These are phyloP conservation scores for Corythoichthys intestinalis DNA, from an alignment of 2,113 vertebrate genomes.

Conservation along the genomic window DNA sequence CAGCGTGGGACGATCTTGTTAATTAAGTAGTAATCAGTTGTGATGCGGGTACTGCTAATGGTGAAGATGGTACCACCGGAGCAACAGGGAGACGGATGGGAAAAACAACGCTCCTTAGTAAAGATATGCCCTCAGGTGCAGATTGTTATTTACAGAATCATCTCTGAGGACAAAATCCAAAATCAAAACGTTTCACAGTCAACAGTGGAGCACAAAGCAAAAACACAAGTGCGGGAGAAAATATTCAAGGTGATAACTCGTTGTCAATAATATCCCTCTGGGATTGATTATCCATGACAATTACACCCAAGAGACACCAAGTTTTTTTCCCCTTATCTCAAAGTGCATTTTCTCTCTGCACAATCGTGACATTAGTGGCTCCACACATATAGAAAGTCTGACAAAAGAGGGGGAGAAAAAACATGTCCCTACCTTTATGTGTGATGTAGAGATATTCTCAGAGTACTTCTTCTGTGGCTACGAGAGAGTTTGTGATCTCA, in stretches of 20 bases:
- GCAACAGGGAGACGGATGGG: constrained; percentile 36
- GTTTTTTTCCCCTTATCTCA: constrained; percentile 3
- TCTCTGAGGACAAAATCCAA: constrained; percentile 20
- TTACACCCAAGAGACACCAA: constrained; percentile 11
- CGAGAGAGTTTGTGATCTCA: constrained; percentile 43
- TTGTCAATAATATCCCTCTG: constrained; percentile 10
- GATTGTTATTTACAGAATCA: constrained; percentile 29
- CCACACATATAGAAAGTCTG: constrained; percentile 9
- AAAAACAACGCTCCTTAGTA: constrained; percentile 23
- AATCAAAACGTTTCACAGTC: constrained; percentile 10
- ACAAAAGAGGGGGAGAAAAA: not conserved
- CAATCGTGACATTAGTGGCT: constrained; percentile 10
- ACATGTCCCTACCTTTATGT: constrained; percentile 63
- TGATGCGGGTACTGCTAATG: constrained; percentile 27
- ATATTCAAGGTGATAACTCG: constrained; percentile 6
- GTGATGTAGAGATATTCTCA: constrained; percentile 32
- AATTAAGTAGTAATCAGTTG: constrained; percentile 53
- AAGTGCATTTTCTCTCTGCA: constrained; percentile 4
- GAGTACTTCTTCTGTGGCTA: constrained; percentile 35
- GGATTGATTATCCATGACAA: constrained; percentile 18
- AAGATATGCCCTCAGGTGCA: constrained; percentile 16
- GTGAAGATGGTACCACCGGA: constrained; percentile 28
- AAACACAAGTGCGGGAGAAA: not conserved
- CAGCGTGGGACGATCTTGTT: constrained; percentile 29
- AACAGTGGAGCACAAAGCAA: constrained; percentile 16